A percentile compares a stretch with the other conserved stretches of the same genome.
phyloP scores from a whole-genome alignment of 2,888 invertebrate genomes.

The Dynastes grantii region DNA sequence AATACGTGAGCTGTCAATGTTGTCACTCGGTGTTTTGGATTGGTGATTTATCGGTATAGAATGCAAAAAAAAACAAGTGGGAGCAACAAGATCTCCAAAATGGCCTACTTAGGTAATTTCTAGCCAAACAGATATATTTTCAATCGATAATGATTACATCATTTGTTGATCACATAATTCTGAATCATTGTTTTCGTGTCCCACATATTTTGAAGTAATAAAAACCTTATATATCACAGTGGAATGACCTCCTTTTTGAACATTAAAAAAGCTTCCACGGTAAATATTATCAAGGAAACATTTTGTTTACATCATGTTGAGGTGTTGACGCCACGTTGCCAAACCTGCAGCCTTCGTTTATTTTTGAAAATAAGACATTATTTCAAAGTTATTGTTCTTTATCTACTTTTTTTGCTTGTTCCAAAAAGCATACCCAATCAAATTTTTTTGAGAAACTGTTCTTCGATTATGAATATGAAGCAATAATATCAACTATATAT shows the following conservation, averaged over 20 bases:
- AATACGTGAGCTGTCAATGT: too few species aligned
- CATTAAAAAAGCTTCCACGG: neutral
- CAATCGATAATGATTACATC: neutral
- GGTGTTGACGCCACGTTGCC: constrained; percentile 13
- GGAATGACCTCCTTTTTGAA: constrained; percentile 3
- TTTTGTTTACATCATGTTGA: constrained; percentile 6
- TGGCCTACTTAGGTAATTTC: too few species aligned
- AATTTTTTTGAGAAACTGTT: too few species aligned
- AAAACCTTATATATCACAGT: neutral
- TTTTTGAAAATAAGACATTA: constrained; percentile 13
- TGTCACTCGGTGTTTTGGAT: too few species aligned
- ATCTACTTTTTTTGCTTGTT: too few species aligned
- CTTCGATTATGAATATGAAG: too few species aligned
- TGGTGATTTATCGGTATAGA: too few species aligned
- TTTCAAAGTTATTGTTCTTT: neutral
- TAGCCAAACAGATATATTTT: neutral
- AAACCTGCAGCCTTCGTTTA: neutral
- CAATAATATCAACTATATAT: too few species aligned
- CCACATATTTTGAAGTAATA: neutral
- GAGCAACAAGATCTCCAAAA: too few species aligned
- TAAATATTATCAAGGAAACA: constrained; percentile 15
- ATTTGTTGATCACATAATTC: too few species aligned
- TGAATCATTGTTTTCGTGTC: neutral
- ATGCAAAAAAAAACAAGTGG: neutral
- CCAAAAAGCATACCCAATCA: too few species aligned